Conservation (phyloP, 92 coral and sea anemone genomes). For the Paragorgia papillata region DNA sequence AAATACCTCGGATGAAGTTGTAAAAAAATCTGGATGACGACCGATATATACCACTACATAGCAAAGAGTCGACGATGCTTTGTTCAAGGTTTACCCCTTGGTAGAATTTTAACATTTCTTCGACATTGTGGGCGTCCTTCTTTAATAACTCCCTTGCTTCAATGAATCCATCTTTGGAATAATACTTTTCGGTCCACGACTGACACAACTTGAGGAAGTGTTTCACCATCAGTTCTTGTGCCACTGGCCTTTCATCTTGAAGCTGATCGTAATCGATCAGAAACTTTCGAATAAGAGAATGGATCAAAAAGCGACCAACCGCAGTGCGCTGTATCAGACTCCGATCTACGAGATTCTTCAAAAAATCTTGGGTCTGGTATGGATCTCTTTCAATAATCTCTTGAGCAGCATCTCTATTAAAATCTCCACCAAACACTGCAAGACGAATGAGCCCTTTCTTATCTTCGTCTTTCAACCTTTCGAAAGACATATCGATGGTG, state of each 20-base stretch:
- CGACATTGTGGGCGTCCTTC: conserved; percentile 22
- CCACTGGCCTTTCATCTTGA: neutral
- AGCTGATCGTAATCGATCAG: neutral
- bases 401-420: conserved; percentile 48
- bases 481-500: conserved; percentile 52
- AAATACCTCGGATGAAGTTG: conserved; percentile 6
- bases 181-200: neutral
- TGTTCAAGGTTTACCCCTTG: neutral
- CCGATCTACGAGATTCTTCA: neutral
- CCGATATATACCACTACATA: conserved; percentile 17
- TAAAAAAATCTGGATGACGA: conserved; percentile 32
- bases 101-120: neutral
- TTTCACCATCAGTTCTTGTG: conserved; percentile 28
- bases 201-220: conserved; percentile 20
- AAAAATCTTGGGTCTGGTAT: neutral
- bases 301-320: neutral
- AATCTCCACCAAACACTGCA: conserved; percentile 52
- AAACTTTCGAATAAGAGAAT: conserved; percentile 12
- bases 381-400: neutral
- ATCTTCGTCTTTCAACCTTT: conserved; percentile 7
- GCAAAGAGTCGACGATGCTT: neutral
- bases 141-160: conserved; percentile 1
- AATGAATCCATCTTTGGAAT: neutral
- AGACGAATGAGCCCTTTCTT: conserved; percentile 32
- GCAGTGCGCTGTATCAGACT: neutral